These are phyloP conservation scores for Barnardius zonarius DNA, from an alignment of 2,113 vertebrate species.

Conservation along the genomic window DNA sequence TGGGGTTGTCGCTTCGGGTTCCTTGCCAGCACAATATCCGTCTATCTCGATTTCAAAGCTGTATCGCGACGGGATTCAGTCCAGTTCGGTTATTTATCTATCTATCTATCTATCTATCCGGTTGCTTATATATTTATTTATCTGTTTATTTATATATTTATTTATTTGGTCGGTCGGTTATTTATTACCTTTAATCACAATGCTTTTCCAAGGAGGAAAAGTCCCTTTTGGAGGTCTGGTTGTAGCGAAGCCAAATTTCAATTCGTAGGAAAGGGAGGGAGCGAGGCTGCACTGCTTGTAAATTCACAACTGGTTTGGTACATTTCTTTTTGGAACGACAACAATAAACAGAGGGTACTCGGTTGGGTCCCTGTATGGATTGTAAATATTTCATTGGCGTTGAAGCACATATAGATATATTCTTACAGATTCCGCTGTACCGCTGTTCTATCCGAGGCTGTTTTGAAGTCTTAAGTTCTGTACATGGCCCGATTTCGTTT, in stretches of 20 bases:
- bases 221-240: slow-evolving; percentile 81
- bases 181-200: slow-evolving; percentile 78
- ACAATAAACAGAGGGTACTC: slow-evolving; percentile 75
- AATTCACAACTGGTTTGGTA: slow-evolving; percentile 85
- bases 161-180: neutral
- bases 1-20: slow-evolving; percentile 39
- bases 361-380: slow-evolving; percentile 76
- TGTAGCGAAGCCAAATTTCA: slow-evolving; percentile 80
- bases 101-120: neutral
- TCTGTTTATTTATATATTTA: neutral
- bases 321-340: slow-evolving; percentile 80
- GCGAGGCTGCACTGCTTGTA: slow-evolving; percentile 83
- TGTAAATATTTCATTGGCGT: slow-evolving; percentile 97
- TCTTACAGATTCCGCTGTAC: slow-evolving; percentile 95
- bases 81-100: slow-evolving; percentile 32
- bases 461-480: slow-evolving; percentile 84
- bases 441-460: slow-evolving; percentile 87
- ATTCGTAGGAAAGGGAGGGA: slow-evolving; percentile 38
- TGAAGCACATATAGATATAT: slow-evolving; percentile 93
- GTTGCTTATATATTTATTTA: slow-evolving; percentile 15
- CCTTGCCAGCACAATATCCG: slow-evolving; percentile 58
- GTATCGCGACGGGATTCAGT: slow-evolving; percentile 41
- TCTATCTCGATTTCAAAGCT: slow-evolving; percentile 52
- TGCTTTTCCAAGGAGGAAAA: slow-evolving; percentile 55
- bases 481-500: slow-evolving; percentile 81